A percentile compares a stretch with the other conserved stretches of the same genome.
Evolutionary conservation across 2,888 invertebrate species (phyloP).

Genomic region (Willowsia nigromaculata): DNA sequence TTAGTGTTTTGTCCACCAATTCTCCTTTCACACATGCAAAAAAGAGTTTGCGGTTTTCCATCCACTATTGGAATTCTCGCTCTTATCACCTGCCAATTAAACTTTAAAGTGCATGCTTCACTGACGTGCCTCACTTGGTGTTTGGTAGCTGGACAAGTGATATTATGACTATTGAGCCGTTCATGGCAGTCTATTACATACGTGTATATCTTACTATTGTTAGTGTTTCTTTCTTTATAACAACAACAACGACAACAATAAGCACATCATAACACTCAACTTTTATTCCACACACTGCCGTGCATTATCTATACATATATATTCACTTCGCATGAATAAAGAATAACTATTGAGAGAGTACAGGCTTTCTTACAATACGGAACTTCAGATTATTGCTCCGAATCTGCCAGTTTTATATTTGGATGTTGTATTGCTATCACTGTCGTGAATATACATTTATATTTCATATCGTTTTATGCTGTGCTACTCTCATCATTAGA

Average conservation of each 20-base stretch:
- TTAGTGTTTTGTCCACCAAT: neutral
- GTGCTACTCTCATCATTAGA: neutral
- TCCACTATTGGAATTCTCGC: neutral
- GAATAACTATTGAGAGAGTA: constrained; percentile 25
- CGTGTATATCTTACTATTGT: neutral
- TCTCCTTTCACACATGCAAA: neutral
- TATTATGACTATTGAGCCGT: neutral
- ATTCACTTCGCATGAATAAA: neutral
- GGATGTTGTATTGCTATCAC: constrained; percentile 15
- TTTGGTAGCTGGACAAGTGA: constrained; percentile 30
- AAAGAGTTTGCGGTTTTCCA: neutral
- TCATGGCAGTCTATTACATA: neutral
- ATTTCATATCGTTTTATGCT: neutral
- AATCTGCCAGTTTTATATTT: constrained; percentile 52
- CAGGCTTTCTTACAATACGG: constrained; percentile 1
- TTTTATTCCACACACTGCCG: constrained; percentile 11
- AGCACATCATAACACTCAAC: constrained; percentile 34
- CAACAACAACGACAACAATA: constrained; percentile 29
- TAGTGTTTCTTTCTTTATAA: constrained; percentile 7
- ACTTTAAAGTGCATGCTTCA: constrained; percentile 36
- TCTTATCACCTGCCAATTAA: constrained; percentile 50
- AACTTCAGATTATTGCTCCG: constrained; percentile 57
- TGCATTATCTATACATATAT: neutral
- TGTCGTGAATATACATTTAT: neutral
- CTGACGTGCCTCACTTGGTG: neutral